Conservation (phyloP, 2,888 invertebrate genomes). For the Polia nebulosa region DNA sequence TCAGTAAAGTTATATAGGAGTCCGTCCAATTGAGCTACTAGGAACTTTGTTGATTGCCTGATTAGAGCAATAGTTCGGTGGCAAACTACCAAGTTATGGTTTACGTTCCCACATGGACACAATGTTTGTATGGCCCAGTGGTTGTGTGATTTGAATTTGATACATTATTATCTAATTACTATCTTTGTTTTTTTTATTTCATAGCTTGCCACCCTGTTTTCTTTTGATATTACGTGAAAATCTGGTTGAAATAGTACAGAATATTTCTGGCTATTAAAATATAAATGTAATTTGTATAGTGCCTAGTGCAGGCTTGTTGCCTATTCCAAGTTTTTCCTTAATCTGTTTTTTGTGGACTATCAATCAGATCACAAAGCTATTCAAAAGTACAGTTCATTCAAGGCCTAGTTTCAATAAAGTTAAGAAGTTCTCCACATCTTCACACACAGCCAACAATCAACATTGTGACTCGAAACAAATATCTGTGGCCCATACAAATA, state of each 20-base stretch:
- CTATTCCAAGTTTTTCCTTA: neutral
- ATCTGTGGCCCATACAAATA: conserved; percentile 44
- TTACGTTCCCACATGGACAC: neutral
- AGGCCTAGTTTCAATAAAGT: neutral
- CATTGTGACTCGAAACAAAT: conserved; percentile 29
- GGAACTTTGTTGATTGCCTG: conserved; percentile 1
- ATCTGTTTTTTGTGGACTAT: neutral
- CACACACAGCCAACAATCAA: neutral
- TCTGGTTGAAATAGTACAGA: neutral
- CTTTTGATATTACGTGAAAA: neutral
- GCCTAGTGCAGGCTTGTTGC: too few relatives aligned
- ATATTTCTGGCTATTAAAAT: neutral
- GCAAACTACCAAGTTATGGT: neutral
- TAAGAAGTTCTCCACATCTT: neutral
- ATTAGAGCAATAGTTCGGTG: neutral
- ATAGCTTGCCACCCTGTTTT: fast-evolving
- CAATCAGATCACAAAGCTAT: neutral
- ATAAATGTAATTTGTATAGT: too few relatives aligned
- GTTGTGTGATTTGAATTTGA: neutral
- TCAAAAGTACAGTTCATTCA: neutral
- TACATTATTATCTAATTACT: neutral
- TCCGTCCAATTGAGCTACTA: neutral
- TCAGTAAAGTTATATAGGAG: neutral
- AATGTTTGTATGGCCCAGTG: neutral
- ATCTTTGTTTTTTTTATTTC: neutral